A percentile compares a stretch with the other conserved stretches of the same genome.
phyloP scores from a whole-genome alignment of 35 echinoderm and acorn worm species.

The Holothuria glaberrima region DNA sequence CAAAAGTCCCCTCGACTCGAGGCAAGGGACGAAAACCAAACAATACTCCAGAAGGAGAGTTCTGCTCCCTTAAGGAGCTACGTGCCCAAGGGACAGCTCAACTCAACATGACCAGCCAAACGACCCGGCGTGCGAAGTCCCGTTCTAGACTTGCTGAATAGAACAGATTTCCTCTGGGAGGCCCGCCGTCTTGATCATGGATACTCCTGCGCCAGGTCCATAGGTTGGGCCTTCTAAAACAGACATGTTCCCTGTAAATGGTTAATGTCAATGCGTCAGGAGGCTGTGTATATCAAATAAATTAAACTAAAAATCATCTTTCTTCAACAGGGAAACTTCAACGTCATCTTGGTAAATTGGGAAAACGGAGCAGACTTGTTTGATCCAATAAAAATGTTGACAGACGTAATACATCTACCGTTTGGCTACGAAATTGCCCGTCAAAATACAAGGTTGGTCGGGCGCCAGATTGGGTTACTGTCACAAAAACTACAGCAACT shows the following conservation, averaged over 20 bases:
- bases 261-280: not conserved
- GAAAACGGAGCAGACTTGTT: conserved; percentile 47
- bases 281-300: not conserved
- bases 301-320: not conserved
- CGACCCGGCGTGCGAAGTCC: no score
- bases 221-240: no score
- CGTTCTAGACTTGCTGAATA: no score
- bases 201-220: no score
- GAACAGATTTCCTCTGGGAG: no score
- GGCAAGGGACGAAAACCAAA: no score
- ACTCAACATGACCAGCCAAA: no score
- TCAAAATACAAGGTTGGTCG: conserved; percentile 73
- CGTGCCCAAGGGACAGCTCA: no score
- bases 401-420: not conserved
- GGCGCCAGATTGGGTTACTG: conserved; percentile 37
- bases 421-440: conserved; percentile 27
- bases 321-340: conserved; percentile 17
- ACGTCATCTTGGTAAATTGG: conserved; percentile 83
- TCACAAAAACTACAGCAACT: not conserved
- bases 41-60: no score
- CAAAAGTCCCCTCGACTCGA: no score
- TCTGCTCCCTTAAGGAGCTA: no score
- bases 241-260: not conserved
- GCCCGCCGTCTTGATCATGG: no score
- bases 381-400: not conserved